Percentiles rank a stretch among this genome's conserved stretches.
Evolutionary conservation across 2,888 invertebrate species (phyloP).

Genomic region (Hartigia nigra): DNA sequence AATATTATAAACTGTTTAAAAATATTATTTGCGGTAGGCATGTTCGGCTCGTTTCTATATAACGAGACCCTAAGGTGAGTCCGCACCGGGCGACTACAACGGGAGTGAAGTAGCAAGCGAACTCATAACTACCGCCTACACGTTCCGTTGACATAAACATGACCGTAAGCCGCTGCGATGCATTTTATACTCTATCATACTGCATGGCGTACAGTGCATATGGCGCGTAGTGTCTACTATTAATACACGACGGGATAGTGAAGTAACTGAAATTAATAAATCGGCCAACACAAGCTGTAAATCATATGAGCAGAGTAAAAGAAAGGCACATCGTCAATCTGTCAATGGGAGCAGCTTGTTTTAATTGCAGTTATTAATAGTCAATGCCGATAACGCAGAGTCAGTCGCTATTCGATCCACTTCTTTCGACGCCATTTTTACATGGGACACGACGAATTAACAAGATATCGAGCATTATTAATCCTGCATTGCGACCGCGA

Average conservation of each 20-base stretch:
- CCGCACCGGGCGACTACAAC: constrained; percentile 2
- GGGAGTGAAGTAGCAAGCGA: constrained; percentile 3
- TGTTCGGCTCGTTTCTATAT: background rate
- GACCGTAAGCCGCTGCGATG: constrained; percentile 15
- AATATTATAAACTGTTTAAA: background rate
- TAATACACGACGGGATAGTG: constrained; percentile 10
- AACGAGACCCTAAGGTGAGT: background rate
- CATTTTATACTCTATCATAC: background rate
- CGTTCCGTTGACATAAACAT: constrained; percentile 39
- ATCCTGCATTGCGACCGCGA: constrained; percentile 1
- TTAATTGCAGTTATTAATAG: constrained; percentile 45
- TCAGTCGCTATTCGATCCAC: constrained; percentile 20
- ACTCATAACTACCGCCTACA: constrained; percentile 35
- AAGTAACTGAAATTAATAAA: constrained; percentile 26
- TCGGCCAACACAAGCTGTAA: constrained; percentile 15
- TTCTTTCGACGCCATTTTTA: background rate
- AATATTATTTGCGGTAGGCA: background rate
- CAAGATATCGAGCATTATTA: background rate
- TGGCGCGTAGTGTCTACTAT: background rate
- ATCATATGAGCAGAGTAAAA: background rate
- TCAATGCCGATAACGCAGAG: constrained; percentile 15
- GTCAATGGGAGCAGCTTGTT: constrained; percentile 31
- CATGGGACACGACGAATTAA: constrained; percentile 5
- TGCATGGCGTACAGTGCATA: background rate
- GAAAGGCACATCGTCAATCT: constrained; percentile 25